Conservation (phyloP, 2,113 vertebrate species). For the Scophthalmus maximus region DNA sequence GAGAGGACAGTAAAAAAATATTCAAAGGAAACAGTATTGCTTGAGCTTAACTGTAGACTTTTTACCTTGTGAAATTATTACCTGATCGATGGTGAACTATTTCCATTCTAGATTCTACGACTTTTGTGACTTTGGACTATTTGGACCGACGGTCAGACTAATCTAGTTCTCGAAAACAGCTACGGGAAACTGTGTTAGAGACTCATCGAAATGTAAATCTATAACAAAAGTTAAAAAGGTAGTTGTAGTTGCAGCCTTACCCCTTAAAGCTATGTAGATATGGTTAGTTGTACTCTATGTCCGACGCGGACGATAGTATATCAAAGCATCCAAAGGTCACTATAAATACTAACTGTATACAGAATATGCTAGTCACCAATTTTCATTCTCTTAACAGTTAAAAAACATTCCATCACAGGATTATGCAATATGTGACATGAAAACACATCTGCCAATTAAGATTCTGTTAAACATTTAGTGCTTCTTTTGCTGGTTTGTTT, state of each 20-base stretch:
- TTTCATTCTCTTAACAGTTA: too few species aligned
- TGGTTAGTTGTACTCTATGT: not conserved
- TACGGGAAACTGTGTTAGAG: not conserved
- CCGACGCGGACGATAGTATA: not conserved
- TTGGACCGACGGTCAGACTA: too few species aligned
- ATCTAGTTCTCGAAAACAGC: not conserved
- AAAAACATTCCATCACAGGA: too few species aligned
- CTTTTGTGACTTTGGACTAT: too few species aligned
- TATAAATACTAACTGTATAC: not conserved
- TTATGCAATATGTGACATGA: too few species aligned
- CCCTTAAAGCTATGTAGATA: not conserved
- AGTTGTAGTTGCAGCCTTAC: not conserved
- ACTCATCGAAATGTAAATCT: not conserved
- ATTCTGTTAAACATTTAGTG: not conserved
- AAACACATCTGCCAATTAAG: too few species aligned
- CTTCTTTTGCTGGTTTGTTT: too few species aligned
- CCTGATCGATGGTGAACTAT: too few species aligned
- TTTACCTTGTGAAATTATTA: not conserved
- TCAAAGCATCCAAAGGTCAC: not conserved
- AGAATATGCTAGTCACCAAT: not conserved
- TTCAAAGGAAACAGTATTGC: conserved; percentile 29
- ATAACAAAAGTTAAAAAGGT: not conserved
- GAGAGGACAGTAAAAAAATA: conserved; percentile 34
- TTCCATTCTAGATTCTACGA: too few species aligned
- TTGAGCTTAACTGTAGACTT: not conserved